Evolutionary conservation across 2,797 vertebrate species (phyloP), one percentile per base, ranked within the genome.

Genomic region (Cynopterus sphinx): DNA sequence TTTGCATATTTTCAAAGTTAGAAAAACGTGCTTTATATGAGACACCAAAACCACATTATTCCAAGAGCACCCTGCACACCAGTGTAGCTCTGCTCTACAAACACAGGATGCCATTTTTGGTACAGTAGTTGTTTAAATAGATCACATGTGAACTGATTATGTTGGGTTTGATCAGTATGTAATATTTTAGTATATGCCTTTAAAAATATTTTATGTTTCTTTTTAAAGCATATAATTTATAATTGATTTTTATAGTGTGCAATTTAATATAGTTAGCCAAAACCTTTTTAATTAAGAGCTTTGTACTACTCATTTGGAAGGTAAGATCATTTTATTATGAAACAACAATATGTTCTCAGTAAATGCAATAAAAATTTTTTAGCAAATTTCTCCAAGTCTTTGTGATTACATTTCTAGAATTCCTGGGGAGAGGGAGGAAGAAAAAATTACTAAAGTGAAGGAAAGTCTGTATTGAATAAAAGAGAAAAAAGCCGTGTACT

Each of bases 291-390:
- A 93, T 93, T 71, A 85, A 91, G 17, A 93, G 11, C 59, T 97
- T 95, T 97, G 82, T 97, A 97, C 92, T 97, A 97, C 92, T 97
- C 67, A 82, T 84, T 86, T 94, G 81, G 57, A 96, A 77, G 46
- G 74, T 92, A 85, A 63, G 43, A 90, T 91, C 59, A 83, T 93
- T 94, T 93, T 81, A 90, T 68, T 90, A 36, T 94, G 61, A 43
- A 91, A 88, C 71, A 96, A 91, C 81, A 68, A 96, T 49, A 77
- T 96, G 74, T 82, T 95, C 77, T 96, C 51, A 85, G 83, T 89
- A 90, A 91, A 96, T 90, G 90, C 39, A 96, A 96, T 97, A 95
- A 95, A 96, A 84, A 61, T 31, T 0, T 26, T 84, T 92, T 89
- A 96, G 85, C 78, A 97, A 87, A 94, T 88, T 92, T 39, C 51